A percentile compares a stretch with the other conserved stretches of the same genome.
Evolutionary conservation across 2,888 invertebrate species (phyloP).

Genomic region (Luperina testacea): DNA sequence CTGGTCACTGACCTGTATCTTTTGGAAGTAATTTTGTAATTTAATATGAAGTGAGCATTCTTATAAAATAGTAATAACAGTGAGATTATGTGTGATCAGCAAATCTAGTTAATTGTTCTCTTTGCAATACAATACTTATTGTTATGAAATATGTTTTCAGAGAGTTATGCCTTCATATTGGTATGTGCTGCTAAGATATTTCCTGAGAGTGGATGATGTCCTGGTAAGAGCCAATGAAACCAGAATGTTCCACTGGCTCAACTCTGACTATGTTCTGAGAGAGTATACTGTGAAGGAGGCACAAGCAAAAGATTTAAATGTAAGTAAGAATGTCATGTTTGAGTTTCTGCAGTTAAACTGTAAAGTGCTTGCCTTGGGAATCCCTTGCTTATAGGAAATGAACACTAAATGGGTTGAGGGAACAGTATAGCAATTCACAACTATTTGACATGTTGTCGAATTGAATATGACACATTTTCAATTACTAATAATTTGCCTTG

Average conservation of each 20-base stretch:
- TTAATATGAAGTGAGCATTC: neutral
- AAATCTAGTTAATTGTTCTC: neutral
- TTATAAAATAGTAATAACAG: neutral
- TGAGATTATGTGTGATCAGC: neutral
- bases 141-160: constrained; percentile 85
- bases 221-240: constrained; percentile 97
- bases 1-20: neutral
- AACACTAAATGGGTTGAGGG: too few species aligned
- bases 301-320: constrained; percentile 92
- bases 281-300: constrained; percentile 96
- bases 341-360: neutral
- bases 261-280: constrained; percentile 94
- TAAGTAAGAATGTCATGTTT: constrained; percentile 76
- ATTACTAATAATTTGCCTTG: too few species aligned
- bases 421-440: too few species aligned
- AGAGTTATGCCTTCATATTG: constrained; percentile 99
- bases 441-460: too few species aligned
- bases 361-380: neutral
- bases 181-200: constrained; percentile 97
- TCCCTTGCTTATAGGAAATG: neutral
- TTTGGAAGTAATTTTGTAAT: neutral
- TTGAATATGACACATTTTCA: too few species aligned
- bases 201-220: constrained; percentile 98
- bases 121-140: neutral
- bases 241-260: constrained; percentile 94